These are phyloP conservation scores for Drosophila neutralis DNA, from an alignment of 2,888 invertebrate genomes.

Conservation along the genomic window DNA sequence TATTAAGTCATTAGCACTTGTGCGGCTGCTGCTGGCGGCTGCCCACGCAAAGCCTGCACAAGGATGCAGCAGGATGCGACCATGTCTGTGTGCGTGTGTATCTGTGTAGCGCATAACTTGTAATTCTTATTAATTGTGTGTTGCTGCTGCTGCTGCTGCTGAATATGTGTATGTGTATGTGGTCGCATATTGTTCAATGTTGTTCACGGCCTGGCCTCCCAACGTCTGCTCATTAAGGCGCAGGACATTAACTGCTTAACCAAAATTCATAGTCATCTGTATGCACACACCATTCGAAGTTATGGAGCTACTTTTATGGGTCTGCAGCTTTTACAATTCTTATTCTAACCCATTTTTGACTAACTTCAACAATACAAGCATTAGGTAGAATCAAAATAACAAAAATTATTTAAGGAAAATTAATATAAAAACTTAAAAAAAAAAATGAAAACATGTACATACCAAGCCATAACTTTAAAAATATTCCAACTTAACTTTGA, in stretches of 20 bases:
- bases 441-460: no score
- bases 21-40: slow-evolving; percentile 70
- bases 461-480: no score
- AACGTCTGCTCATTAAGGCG: slow-evolving; percentile 47
- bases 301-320: neutral
- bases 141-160: slow-evolving; percentile 38
- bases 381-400: no score
- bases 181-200: slow-evolving; percentile 35
- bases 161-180: slow-evolving; percentile 1
- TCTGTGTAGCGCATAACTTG: slow-evolving; percentile 73
- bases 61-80: slow-evolving; percentile 31
- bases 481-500: neutral
- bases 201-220: slow-evolving; percentile 22
- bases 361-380: neutral
- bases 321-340: neutral
- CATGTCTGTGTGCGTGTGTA: slow-evolving; percentile 10
- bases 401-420: no score
- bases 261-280: slow-evolving; percentile 34
- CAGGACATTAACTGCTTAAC: slow-evolving; percentile 48
- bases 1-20: slow-evolving; percentile 84
- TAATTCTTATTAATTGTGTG: slow-evolving; percentile 84
- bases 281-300: slow-evolving; percentile 15
- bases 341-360: neutral
- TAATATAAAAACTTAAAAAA: no score
- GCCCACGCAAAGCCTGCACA: slow-evolving; percentile 57